Conservation (phyloP, 1,140 invertebrate genomes). For the Trichonephila clavipes region DNA sequence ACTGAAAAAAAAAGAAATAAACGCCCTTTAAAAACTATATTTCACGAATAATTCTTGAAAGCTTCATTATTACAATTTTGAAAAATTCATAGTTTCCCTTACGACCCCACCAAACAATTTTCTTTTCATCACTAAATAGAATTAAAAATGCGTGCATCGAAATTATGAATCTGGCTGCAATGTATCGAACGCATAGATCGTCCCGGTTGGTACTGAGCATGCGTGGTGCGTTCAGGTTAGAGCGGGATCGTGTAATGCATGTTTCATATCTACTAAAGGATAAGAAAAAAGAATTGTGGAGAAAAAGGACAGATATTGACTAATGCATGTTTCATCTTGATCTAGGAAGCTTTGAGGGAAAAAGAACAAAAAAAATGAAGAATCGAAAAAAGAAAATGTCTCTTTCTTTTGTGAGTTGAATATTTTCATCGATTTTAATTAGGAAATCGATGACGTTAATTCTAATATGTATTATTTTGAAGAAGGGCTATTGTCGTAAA, state of each 20-base stretch:
- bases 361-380: neutral
- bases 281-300: neutral
- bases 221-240: neutral
- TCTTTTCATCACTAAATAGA: conserved; percentile 12
- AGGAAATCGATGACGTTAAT: neutral
- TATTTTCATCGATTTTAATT: conserved; percentile 51
- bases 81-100: neutral
- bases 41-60: neutral
- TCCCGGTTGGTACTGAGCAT: neutral
- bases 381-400: neutral
- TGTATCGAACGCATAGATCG: conserved; percentile 32
- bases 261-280: conserved; percentile 5
- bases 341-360: neutral
- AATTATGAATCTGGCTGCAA: conserved; percentile 23
- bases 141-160: neutral
- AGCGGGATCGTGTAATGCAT: conserved; percentile 32
- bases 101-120: neutral
- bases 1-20: neutral
- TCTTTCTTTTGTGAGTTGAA: neutral
- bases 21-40: neutral
- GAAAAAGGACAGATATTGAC: conserved; percentile 1
- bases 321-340: conserved; percentile 36
- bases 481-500: neutral
- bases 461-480: neutral
- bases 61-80: neutral